Base-by-base conservation (phyloP, 1,140 invertebrate genomes). In the Bombus haemorrhoidalis region DNA sequence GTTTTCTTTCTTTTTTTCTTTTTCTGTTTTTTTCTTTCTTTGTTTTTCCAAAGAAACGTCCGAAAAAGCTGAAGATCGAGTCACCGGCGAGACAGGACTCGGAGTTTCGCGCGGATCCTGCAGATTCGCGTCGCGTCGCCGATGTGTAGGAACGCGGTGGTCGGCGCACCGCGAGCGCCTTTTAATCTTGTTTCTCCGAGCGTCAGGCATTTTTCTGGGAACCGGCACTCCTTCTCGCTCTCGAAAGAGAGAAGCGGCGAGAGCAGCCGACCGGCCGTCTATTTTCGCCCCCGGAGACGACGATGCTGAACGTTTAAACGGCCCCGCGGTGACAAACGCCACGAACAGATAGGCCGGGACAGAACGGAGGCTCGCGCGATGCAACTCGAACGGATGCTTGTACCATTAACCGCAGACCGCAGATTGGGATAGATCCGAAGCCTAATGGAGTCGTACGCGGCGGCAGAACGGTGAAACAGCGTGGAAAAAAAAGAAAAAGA, bases 131-230 rank as follows among this genome's bases (percentile, higher is more conserved):
- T 34, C 62, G n/a, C 34, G 39, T n/a, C 47, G 18, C 47, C 47
- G 47, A 53, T 53, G 47, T 53, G 47, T 53, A 71, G 69, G 71
- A 73, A 62, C 37, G 15, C 69, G 69, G n/a, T n/a, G 47, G 22
- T 57, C 62, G 34, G 28, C 25, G 59, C 69, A 43, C 66, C 28
- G 53, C 57, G 53, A 59, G 53, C 37, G 68, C 79, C 82, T 92
- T 90, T 90, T 89, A 80, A 90, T 87, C 75, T 90, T 92, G 85
- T 91, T 92, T 91, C 87, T 47, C 34, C 86, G 87, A 87, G 91
- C 74, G 90, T 87, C 86, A 76, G 81, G 90, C 85, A 89, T 92
- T 92, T 92, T 92, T 91, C 90, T 91, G 86, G 41, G 89, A 91
- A 91, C 85, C 85, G 79, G 37, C 80, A n/a, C 64, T 90, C 88